Conservation (phyloP, 2,113 vertebrate species). For the Zosterops pallidus region DNA sequence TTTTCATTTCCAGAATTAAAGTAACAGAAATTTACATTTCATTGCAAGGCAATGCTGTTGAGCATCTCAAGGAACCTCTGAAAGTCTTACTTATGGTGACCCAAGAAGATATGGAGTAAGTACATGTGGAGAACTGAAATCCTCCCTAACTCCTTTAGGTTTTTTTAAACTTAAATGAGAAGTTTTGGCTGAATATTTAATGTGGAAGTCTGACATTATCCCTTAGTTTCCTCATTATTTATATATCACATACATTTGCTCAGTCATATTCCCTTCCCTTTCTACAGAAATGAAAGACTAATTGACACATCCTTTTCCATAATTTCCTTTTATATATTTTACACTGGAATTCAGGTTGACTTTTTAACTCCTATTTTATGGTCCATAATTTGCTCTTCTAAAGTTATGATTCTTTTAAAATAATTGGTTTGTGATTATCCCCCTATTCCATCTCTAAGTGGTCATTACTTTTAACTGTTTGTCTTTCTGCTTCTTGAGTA, state of each 20-base stretch:
- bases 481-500: constrained; percentile 36
- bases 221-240: background rate
- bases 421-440: background rate
- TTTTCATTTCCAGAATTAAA: background rate
- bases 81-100: background rate
- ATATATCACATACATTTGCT: background rate
- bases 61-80: background rate
- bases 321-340: background rate
- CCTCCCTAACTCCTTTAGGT: background rate
- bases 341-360: background rate
- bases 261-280: background rate
- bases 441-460: background rate
- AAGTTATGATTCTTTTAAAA: background rate
- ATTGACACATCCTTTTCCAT: background rate
- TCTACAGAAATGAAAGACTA: background rate
- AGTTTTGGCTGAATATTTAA: background rate
- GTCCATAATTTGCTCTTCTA: background rate
- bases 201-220: background rate
- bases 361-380: background rate
- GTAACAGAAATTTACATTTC: background rate
- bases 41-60: background rate
- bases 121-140: background rate
- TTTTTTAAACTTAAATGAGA: background rate
- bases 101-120: background rate
- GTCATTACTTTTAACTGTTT: constrained; percentile 37